phyloP scores from a whole-genome alignment of 2,113 vertebrate genomes.

The Mirza zaza region DNA sequence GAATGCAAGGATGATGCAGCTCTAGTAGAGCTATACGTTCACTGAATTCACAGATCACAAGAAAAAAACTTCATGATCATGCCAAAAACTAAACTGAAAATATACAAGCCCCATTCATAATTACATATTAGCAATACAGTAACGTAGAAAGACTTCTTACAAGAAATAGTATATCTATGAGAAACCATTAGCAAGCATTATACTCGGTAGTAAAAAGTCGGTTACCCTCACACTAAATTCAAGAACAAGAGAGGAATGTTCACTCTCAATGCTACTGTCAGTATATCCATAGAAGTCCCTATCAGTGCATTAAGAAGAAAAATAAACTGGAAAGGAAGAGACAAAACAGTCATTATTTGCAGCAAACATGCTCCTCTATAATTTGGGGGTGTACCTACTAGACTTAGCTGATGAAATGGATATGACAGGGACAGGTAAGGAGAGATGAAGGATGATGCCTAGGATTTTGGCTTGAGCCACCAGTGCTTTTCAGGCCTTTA shows the following conservation, averaged over 20 bases:
- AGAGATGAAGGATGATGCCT: not conserved
- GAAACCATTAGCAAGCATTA: not conserved
- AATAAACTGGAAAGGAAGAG: not conserved
- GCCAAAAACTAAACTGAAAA: not conserved
- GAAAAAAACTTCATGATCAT: not conserved
- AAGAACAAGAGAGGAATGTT: not conserved
- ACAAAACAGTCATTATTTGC: not conserved
- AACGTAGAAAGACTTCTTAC: not conserved
- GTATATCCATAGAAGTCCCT: not conserved
- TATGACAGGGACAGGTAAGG: not conserved
- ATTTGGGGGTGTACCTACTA: not conserved
- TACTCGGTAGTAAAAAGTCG: not conserved
- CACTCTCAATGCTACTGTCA: not conserved
- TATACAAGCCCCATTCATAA: not conserved
- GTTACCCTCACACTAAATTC: not conserved
- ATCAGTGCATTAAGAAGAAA: not conserved
- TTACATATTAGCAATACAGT: not conserved
- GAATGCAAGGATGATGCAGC: not conserved
- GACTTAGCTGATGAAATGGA: not conserved
- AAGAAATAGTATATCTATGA: not conserved
- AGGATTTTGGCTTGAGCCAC: not conserved
- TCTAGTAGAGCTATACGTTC: fast-evolving
- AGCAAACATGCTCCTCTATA: not conserved
- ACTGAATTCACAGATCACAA: not conserved
- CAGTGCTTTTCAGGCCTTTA: not conserved